Conservation (phyloP, 1,140 invertebrate genomes). For the Tribolium castaneum region DNA sequence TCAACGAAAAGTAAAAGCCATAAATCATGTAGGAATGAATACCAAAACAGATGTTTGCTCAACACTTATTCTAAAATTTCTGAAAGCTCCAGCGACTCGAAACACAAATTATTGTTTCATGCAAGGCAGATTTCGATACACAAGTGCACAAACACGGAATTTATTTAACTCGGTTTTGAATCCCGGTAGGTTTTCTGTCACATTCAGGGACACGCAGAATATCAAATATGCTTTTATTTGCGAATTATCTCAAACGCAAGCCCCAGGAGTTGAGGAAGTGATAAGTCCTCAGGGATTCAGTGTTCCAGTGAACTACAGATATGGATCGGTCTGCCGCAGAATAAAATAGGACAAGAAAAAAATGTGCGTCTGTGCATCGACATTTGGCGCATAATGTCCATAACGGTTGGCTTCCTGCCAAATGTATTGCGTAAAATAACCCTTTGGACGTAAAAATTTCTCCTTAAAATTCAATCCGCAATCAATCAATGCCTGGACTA, state of each 20-base stretch:
- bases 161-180: not conserved
- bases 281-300: not conserved
- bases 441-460: not conserved
- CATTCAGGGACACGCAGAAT: not conserved
- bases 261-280: not conserved
- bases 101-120: slow-evolving; percentile 3
- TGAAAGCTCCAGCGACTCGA: not conserved
- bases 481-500: not conserved
- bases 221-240: slow-evolving; percentile 12
- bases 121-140: not conserved
- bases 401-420: slow-evolving; percentile 5
- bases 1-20: not conserved
- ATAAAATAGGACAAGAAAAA: slow-evolving; percentile 3
- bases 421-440: slow-evolving; percentile 8
- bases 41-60: slow-evolving; percentile 17
- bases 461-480: not conserved
- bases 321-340: slow-evolving; percentile 8
- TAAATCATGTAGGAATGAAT: slow-evolving; percentile 27
- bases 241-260: not conserved
- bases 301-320: not conserved
- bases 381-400: slow-evolving; percentile 11
- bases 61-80: slow-evolving; percentile 3
- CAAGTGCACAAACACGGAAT: not conserved
- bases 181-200: not conserved
- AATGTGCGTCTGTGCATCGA: slow-evolving; percentile 18